Evolutionary conservation across 1,140 invertebrate species (phyloP).

Genomic region (Neelides sp.): DNA sequence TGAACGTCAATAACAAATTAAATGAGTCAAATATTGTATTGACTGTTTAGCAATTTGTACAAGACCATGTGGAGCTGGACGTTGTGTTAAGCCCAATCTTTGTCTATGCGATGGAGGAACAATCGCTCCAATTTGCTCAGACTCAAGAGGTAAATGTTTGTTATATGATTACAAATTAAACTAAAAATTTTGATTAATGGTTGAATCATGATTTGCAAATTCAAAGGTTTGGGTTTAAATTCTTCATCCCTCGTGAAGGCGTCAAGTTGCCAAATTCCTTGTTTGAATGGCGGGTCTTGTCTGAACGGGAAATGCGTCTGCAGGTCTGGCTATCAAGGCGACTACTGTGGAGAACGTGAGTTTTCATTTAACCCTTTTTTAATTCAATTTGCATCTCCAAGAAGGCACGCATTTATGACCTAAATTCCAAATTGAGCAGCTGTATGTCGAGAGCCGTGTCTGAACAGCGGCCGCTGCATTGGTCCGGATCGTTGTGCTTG

Average conservation of each 20-base stretch:
- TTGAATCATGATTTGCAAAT: not conserved
- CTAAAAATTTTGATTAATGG: not conserved
- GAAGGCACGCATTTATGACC: no score
- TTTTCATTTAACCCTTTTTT: constrained; percentile 16
- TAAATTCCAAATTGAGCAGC: constrained; percentile 40
- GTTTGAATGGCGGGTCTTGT: constrained; percentile 64
- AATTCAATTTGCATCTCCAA: not conserved
- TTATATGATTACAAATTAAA: not conserved
- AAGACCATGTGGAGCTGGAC: constrained; percentile 51
- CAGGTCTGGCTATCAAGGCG: constrained; percentile 56
- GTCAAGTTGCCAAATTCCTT: constrained; percentile 47
- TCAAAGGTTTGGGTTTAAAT: not conserved
- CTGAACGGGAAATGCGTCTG: constrained; percentile 55
- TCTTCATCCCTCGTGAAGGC: not conserved
- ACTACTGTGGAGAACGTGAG: constrained; percentile 66
- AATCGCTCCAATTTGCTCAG: constrained; percentile 36
- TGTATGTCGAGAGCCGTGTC: constrained; percentile 61
- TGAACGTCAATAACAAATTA: not conserved
- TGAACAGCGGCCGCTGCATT: constrained; percentile 72
- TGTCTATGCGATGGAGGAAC: constrained; percentile 59
- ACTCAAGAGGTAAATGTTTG: constrained; percentile 29
- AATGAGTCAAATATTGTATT: not conserved
- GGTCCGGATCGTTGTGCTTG: constrained; percentile 73
- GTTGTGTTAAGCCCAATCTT: constrained; percentile 67
- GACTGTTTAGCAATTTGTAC: constrained; percentile 56